Conservation (phyloP, 92 coral and sea anemone species). For the Porites rus region DNA sequence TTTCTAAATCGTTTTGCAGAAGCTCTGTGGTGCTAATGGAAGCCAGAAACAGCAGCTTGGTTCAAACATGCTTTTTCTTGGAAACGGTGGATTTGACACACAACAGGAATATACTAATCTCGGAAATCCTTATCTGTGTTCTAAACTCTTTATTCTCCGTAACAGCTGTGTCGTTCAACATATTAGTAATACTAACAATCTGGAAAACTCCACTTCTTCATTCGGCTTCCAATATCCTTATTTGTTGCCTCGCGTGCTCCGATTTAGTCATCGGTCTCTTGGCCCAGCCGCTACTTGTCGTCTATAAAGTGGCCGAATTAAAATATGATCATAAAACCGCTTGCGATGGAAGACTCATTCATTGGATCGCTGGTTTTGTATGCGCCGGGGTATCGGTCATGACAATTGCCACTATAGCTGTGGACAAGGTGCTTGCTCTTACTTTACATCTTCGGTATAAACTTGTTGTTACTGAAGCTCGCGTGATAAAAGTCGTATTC, state of each 20-base stretch:
- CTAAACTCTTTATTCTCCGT: constrained; percentile 43
- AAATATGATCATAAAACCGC: constrained; percentile 18
- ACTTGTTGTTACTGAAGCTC: constrained; percentile 24
- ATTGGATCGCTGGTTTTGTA: constrained; percentile 57
- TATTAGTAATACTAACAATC: constrained; percentile 20
- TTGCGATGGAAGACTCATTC: constrained; percentile 46
- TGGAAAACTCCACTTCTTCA: constrained; percentile 54
- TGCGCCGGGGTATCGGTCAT: constrained; percentile 51
- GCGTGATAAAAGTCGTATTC: constrained; percentile 31
- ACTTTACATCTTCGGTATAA: constrained; percentile 45
- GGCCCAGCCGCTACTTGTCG: constrained; percentile 48
- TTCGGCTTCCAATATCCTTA: constrained; percentile 49
- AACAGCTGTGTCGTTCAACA: constrained; percentile 36
- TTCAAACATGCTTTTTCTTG: constrained; percentile 30
- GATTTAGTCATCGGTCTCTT: constrained; percentile 52
- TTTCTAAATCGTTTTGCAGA: not conserved
- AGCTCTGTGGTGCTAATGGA: not conserved
- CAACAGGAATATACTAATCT: not conserved
- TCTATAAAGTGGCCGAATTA: constrained; percentile 57
- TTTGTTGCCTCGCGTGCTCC: constrained; percentile 57
- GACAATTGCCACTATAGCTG: constrained; percentile 52
- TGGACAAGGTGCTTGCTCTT: constrained; percentile 49
- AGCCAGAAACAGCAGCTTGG: not conserved
- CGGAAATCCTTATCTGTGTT: constrained; percentile 28
- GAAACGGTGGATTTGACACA: constrained; percentile 4